Evolutionary conservation across 2,888 invertebrate species (phyloP).

Genomic region (Octodonta nipae): DNA sequence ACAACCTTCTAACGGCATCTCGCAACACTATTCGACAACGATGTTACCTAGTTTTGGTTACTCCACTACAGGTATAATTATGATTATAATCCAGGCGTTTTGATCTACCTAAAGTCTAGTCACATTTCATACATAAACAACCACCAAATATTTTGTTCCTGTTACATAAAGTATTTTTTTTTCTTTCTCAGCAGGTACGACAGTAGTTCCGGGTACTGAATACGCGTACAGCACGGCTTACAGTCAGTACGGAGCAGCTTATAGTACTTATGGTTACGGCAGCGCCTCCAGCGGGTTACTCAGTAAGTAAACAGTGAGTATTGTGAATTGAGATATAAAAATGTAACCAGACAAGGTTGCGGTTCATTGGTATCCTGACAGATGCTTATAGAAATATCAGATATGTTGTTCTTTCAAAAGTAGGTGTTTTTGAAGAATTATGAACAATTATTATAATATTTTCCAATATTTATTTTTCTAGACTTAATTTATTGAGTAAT

Average conservation of each 20-base stretch:
- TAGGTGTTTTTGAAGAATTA: too few relatives aligned
- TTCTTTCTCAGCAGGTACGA: slow-evolving; percentile 43
- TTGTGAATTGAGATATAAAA: slow-evolving; percentile 23
- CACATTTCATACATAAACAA: too few relatives aligned
- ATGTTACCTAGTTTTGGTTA: slow-evolving; percentile 60
- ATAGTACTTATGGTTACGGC: slow-evolving; percentile 51
- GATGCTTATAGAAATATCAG: too few relatives aligned
- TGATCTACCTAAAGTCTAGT: too few relatives aligned
- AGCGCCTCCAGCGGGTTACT: slow-evolving; percentile 52
- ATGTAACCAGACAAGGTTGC: too few relatives aligned
- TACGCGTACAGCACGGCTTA: slow-evolving; percentile 64
- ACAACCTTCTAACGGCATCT: slow-evolving; percentile 42
- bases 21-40: slow-evolving; percentile 45
- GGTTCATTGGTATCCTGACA: too few relatives aligned
- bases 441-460: too few relatives aligned
- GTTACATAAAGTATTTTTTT: background rate
- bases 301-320: slow-evolving; percentile 57
- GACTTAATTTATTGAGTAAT: too few relatives aligned
- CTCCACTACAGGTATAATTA: slow-evolving; percentile 47
- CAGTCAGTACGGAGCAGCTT: slow-evolving; percentile 60
- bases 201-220: slow-evolving; percentile 49
- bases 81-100: too few relatives aligned
- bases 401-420: too few relatives aligned
- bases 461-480: too few relatives aligned
- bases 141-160: background rate